A percentile compares a stretch with the other conserved stretches of the same genome.
These are phyloP conservation scores for Lithophane socia DNA, from an alignment of 2,888 invertebrate species.

Conservation along the genomic window DNA sequence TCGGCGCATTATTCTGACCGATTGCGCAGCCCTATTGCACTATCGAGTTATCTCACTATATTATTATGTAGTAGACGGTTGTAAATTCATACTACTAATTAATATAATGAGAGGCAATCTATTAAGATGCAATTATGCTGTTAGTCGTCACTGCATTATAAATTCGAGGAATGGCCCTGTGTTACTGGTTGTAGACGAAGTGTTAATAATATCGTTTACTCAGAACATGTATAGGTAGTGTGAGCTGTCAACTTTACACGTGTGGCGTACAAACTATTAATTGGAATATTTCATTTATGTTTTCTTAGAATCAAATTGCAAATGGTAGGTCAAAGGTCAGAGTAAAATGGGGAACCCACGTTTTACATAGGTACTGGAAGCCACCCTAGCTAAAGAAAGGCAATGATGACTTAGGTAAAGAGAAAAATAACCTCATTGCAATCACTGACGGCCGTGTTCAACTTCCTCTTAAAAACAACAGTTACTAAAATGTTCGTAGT, in stretches of 20 bases:
- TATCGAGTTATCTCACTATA: slow-evolving; percentile 62
- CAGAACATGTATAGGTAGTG: slow-evolving; percentile 1
- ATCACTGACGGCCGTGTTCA: slow-evolving; percentile 14
- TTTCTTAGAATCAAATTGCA: not conserved
- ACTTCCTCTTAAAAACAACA: slow-evolving; percentile 53
- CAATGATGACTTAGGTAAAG: slow-evolving; percentile 16
- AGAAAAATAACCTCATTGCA: slow-evolving; percentile 39
- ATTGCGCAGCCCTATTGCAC: slow-evolving; percentile 80
- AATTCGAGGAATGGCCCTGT: slow-evolving; percentile 30
- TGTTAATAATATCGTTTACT: slow-evolving; percentile 17
- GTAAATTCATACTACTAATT: slow-evolving; percentile 63
- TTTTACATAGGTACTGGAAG: not conserved
- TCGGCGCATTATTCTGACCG: slow-evolving; percentile 82
- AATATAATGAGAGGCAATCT: slow-evolving; percentile 65
- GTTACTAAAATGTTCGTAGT: slow-evolving; percentile 67
- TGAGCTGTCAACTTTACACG: slow-evolving; percentile 14
- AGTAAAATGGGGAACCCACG: not conserved
- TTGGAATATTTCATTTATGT: not conserved
- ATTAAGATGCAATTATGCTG: slow-evolving; percentile 64
- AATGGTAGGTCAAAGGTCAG: not conserved
- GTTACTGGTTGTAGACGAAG: slow-evolving; percentile 19
- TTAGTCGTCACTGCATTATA: slow-evolving; percentile 49
- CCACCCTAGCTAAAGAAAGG: slow-evolving; percentile 21
- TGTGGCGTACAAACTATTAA: not conserved
- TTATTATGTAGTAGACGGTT: slow-evolving; percentile 32